phyloP scores from a whole-genome alignment of 2,113 vertebrate species.

The Pterophyllum scalare region DNA sequence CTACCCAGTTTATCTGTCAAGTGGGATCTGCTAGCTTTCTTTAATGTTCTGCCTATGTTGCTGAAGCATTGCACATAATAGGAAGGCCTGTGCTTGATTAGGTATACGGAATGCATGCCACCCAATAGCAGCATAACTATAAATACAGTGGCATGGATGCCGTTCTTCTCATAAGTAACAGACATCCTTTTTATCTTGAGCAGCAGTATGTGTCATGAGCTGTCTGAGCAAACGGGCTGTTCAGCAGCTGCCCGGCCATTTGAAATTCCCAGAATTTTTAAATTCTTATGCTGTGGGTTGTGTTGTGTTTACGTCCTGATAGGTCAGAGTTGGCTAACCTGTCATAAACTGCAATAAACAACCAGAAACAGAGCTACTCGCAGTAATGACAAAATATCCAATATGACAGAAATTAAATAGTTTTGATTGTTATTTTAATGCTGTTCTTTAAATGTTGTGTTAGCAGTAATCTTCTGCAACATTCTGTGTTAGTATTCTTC shows the following conservation, averaged over 20 bases:
- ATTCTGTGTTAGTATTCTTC: conserved; percentile 58
- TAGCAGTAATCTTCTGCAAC: conserved; percentile 12
- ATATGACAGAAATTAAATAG: not conserved
- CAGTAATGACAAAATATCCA: conserved; percentile 26
- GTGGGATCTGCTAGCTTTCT: not conserved
- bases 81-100: conserved; percentile 14
- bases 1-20: conserved; percentile 14
- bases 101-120: conserved; percentile 45
- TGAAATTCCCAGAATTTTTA: not conserved
- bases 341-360: not conserved
- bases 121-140: conserved; percentile 41
- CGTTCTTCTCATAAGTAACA: conserved; percentile 2
- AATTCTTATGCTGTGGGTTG: not conserved
- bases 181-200: conserved; percentile 18
- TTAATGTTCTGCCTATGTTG: not conserved
- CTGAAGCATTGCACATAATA: not conserved
- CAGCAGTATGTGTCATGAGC: conserved; percentile 7
- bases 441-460: not conserved
- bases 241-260: not conserved
- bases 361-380: not conserved
- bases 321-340: not conserved
- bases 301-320: not conserved
- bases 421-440: not conserved
- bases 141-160: conserved; percentile 59
- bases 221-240: not conserved